Evolutionary conservation across 1,140 invertebrate species (phyloP).

Genomic region (Penaeus chinensis): DNA sequence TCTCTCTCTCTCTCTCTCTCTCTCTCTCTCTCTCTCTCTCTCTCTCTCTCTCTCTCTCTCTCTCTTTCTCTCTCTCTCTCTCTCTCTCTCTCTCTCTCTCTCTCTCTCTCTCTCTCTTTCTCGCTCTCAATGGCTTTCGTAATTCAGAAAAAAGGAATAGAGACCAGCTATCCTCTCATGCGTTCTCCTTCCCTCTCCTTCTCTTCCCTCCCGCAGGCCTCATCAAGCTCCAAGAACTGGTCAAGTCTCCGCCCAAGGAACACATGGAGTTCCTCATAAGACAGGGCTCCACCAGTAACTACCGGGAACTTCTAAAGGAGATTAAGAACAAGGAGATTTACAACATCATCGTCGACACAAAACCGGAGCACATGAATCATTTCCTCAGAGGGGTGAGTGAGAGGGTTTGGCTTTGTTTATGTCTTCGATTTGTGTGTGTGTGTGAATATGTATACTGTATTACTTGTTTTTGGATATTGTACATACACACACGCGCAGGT

Average conservation of each 20-base stretch:
- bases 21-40: too few relatives aligned
- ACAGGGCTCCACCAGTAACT: constrained; percentile 66
- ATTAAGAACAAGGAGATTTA: constrained; percentile 67
- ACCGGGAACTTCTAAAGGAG: constrained; percentile 67
- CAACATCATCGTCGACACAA: constrained; percentile 68
- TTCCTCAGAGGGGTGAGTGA: constrained; percentile 67
- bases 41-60: neutral
- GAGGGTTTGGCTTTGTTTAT: too few relatives aligned
- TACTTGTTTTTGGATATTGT: too few relatives aligned
- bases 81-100: neutral
- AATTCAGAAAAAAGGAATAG: too few relatives aligned
- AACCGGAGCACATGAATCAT: constrained; percentile 66
- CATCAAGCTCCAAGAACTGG: constrained; percentile 71
- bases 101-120: neutral
- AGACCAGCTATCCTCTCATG: neutral
- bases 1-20: too few relatives aligned
- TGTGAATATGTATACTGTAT: too few relatives aligned
- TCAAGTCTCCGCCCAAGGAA: constrained; percentile 66
- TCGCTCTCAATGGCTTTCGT: neutral
- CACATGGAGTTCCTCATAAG: constrained; percentile 67
- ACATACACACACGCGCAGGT: too few relatives aligned
- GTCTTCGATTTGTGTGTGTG: too few relatives aligned
- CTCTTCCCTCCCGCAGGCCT: constrained; percentile 67
- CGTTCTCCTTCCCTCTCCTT: neutral
- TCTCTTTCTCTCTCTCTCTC: neutral